Evolutionary conservation across 2,888 invertebrate genomes (phyloP), one percentile per base, ranked within the genome.

Genomic region (Nowickia ferox): DNA sequence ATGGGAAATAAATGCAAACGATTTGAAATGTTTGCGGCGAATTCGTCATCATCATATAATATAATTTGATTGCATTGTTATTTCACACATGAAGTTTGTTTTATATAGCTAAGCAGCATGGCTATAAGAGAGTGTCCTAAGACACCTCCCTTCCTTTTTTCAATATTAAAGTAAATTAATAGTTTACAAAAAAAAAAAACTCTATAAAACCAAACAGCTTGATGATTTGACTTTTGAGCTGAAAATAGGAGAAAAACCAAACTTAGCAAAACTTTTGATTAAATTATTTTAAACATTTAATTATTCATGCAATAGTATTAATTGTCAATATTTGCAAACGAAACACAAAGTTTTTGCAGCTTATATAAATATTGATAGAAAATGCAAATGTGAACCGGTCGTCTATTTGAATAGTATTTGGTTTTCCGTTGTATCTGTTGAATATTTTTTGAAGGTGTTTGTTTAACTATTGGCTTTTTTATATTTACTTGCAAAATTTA

Each of bases 281-380:
- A 69, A 75, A 80, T 79, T 68, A 69, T 69, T 42, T 40, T 19
- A 66, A 71, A 69, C 11, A 75, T 53, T 88, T 77, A 88, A 88
- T 65, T 74, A 57, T 87, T 88, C 61, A 57, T 30, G 6, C 30
- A 30, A 30, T 63, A 42, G 61, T 42, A 42, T 42, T 61, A 87
- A 30, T 68, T 44, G 65, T 57, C 44, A 46, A 69, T 48, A 80
- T 72, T 80, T 48, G 38, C 22, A n/a, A 11, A 88, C 86, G 89
- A 88, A 88, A 90, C 30, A 30, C 30, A 30, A 30, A 30, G 15
- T 19, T 48, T 57, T 75, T 44, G 38, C 17, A 68, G 30, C 68
- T 6, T 1, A 38, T 42, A 71, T 63, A 61, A 79, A 79, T 46
- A 44, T 71, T 55, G 44, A 71, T 63, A n/a, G 53, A 19, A 72